Conservation (phyloP, 2,113 vertebrate genomes). For the Zapus hudsonius region DNA sequence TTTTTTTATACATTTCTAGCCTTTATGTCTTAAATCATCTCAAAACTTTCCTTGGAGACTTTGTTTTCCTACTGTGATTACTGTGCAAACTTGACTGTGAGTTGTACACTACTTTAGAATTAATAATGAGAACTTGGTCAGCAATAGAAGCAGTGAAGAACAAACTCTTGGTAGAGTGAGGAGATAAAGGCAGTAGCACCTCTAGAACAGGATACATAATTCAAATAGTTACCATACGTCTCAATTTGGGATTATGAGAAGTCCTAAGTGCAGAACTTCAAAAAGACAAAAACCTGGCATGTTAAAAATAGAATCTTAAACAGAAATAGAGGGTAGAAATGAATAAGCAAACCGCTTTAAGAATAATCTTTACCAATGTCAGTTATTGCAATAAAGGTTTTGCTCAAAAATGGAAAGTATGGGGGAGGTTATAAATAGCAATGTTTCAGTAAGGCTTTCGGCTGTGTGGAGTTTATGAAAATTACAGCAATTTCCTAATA, state of each 20-base stretch:
- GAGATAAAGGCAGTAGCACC: background rate
- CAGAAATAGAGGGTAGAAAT: slow-evolving; percentile 29
- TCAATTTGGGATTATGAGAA: background rate
- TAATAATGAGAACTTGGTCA: background rate
- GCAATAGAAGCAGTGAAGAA: background rate
- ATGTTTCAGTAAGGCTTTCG: slow-evolving; percentile 76
- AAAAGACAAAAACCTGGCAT: slow-evolving; percentile 25
- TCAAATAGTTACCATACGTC: background rate
- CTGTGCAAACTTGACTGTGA: background rate
- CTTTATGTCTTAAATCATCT: background rate
- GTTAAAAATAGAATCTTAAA: slow-evolving; percentile 61
- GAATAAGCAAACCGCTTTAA: slow-evolving; percentile 72
- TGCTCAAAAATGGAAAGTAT: slow-evolving; percentile 82
- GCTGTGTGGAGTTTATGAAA: slow-evolving; percentile 75
- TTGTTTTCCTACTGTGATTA: background rate
- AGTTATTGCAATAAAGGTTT: slow-evolving; percentile 65
- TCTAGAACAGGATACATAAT: background rate
- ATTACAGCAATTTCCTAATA: slow-evolving; percentile 69
- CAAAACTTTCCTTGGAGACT: background rate
- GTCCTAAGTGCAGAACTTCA: background rate
- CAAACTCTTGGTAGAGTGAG: background rate
- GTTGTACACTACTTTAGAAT: background rate
- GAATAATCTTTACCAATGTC: slow-evolving; percentile 79
- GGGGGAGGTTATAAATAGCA: slow-evolving; percentile 79
- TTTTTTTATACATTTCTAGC: background rate